Conservation (phyloP, 2,888 invertebrate species). For the Busseola fusca region DNA sequence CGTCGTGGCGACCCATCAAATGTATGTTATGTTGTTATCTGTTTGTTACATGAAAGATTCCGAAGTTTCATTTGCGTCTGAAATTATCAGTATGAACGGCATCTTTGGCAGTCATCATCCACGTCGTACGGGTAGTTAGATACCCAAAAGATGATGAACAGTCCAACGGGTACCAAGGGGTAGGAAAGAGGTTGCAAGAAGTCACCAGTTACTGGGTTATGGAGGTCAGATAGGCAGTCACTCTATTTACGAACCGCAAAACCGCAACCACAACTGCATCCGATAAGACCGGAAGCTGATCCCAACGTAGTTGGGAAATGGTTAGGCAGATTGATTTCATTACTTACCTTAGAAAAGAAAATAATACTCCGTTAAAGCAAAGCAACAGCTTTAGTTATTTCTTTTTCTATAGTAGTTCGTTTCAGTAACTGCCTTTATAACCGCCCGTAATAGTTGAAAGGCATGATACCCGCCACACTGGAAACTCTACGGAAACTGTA, state of each 20-base stretch:
- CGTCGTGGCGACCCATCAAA: no score
- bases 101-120: no score
- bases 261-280: no score
- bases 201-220: not conserved
- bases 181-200: no score
- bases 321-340: not conserved
- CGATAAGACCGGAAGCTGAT: not conserved
- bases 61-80: no score
- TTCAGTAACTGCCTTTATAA: conserved; percentile 6
- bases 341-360: not conserved
- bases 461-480: not conserved
- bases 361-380: not conserved
- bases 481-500: not conserved
- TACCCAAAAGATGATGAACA: no score
- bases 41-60: no score
- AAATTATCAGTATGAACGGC: not conserved
- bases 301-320: not conserved
- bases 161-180: not conserved
- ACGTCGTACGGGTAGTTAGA: no score
- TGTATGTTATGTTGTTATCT: no score
- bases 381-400: not conserved
- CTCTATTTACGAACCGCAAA: no score
- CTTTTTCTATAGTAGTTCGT: not conserved
- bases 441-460: not conserved
- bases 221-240: not conserved